phyloP scores from a whole-genome alignment of 2,113 vertebrate genomes.

The Limnothrissa miodon region DNA sequence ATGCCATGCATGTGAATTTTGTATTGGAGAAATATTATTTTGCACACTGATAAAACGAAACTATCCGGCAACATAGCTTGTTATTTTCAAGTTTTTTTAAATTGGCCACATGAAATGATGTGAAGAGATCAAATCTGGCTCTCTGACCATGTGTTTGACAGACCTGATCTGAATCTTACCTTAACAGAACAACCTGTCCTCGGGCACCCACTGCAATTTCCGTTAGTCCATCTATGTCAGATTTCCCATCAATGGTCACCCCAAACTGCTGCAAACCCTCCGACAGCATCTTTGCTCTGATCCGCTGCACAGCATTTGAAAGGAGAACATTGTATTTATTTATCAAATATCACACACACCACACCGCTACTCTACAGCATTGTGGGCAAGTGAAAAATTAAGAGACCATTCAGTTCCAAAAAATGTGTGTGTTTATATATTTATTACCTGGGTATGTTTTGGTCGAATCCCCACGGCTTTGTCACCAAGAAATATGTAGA shows the following conservation, averaged over 20 bases:
- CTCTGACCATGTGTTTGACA: no score
- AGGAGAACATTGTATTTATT: no score
- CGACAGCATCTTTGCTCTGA: not conserved
- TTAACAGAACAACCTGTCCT: not conserved
- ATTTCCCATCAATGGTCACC: not conserved
- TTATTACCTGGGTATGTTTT: constrained; percentile 67
- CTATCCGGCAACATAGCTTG: no score
- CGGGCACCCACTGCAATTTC: not conserved
- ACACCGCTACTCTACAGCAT: not conserved
- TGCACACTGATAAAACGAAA: no score
- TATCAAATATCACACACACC: no score
- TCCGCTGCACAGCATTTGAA: not conserved
- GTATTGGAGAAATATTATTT: no score
- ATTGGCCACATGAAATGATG: no score
- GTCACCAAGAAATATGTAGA: constrained; percentile 80
- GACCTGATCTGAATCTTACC: not conserved
- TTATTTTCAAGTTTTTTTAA: no score
- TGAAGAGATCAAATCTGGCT: no score
- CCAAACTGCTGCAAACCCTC: not conserved
- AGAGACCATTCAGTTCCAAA: not conserved
- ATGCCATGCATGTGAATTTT: no score
- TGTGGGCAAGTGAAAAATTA: not conserved
- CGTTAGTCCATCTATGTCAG: not conserved
- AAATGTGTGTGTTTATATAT: no score
- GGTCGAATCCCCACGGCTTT: constrained; percentile 45